Conservation (phyloP, 2,797 vertebrate genomes). For the Tragelaphus oryx region DNA sequence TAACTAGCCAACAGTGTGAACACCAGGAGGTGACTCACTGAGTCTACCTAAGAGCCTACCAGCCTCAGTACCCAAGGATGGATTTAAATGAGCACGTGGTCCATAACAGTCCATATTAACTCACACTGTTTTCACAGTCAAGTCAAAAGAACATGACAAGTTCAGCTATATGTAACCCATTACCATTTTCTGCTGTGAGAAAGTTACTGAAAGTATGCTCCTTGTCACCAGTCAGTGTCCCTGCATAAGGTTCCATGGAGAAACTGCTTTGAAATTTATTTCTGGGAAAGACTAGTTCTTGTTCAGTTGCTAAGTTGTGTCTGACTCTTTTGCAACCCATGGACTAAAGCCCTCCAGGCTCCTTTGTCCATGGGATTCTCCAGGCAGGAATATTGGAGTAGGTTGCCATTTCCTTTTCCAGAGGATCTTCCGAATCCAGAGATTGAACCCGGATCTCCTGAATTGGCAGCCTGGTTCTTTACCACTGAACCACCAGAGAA, state of each 20-base stretch:
- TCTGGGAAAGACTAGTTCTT: background rate
- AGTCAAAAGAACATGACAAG: background rate
- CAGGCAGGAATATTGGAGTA: background rate
- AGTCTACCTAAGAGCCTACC: background rate
- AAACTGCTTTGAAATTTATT: background rate
- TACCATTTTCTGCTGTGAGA: background rate
- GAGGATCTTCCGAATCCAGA: background rate
- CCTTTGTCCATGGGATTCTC: background rate
- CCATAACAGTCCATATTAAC: background rate
- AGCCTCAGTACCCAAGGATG: background rate
- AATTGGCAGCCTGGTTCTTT: background rate
- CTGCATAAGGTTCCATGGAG: background rate
- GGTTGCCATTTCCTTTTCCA: background rate
- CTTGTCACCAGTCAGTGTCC: background rate
- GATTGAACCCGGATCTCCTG: background rate
- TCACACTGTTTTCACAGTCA: background rate
- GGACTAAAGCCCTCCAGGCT: background rate
- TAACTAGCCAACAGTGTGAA: background rate
- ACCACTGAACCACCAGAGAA: background rate
- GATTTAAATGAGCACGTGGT: background rate
- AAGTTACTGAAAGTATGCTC: background rate
- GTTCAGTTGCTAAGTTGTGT: background rate
- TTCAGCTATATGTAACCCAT: background rate
- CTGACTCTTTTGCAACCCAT: background rate
- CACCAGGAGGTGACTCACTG: background rate